Evolutionary conservation across 2,113 vertebrate species (phyloP).

Genomic region (Carassius gibelio): DNA sequence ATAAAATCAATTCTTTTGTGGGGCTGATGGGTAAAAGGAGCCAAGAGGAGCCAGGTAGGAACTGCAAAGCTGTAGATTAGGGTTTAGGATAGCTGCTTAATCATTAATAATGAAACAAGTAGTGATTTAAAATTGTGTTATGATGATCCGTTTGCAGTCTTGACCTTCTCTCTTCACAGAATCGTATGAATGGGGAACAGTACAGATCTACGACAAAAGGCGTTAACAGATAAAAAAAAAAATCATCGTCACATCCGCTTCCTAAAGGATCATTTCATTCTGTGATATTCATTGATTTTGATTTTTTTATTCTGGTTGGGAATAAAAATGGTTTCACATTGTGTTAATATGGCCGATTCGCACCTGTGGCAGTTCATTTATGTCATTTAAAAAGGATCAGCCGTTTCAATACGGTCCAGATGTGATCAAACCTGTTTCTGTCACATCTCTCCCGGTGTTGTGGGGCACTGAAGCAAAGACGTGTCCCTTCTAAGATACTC

Average conservation of each 20-base stretch:
- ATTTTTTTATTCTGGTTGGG: slow-evolving; percentile 69
- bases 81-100: not conserved
- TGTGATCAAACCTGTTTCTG: slow-evolving; percentile 53
- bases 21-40: slow-evolving; percentile 98
- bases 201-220: slow-evolving; percentile 82
- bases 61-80: not conserved
- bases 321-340: slow-evolving; percentile 72
- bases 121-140: not conserved
- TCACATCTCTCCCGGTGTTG: slow-evolving; percentile 53
- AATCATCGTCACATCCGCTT: slow-evolving; percentile 52
- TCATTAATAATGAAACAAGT: not conserved
- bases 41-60: slow-evolving; percentile 87
- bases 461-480: slow-evolving; percentile 63
- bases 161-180: slow-evolving; percentile 69
- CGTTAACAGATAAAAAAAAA: slow-evolving; percentile 72
- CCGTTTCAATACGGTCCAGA: slow-evolving; percentile 18
- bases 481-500: slow-evolving; percentile 55
- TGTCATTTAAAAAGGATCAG: slow-evolving; percentile 31
- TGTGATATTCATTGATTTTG: slow-evolving; percentile 62
- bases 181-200: slow-evolving; percentile 83
- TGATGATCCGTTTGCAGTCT: not conserved
- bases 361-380: slow-evolving; percentile 62
- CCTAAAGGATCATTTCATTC: slow-evolving; percentile 67
- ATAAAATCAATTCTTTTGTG: slow-evolving; percentile 97
- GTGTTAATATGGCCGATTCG: slow-evolving; percentile 66